Evolutionary conservation across 2,888 invertebrate species (phyloP).

Genomic region (Dysmachus trigonus): DNA sequence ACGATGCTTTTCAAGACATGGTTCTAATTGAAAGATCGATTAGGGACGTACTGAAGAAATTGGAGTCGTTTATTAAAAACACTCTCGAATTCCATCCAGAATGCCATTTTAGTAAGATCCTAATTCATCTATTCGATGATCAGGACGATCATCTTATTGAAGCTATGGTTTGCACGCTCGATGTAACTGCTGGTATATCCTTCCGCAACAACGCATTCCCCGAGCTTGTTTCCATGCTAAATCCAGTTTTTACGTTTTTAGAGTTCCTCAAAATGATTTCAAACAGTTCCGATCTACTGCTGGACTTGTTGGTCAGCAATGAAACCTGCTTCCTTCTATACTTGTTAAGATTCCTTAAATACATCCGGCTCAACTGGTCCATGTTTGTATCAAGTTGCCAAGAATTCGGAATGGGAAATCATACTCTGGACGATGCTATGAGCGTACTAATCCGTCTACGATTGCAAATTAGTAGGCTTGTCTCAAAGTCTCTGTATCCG

Average conservation of each 20-base stretch:
- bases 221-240: conserved; percentile 81
- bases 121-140: conserved; percentile 87
- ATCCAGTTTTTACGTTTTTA: conserved; percentile 86
- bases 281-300: conserved; percentile 79
- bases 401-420: conserved; percentile 64
- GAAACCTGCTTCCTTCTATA: conserved; percentile 91
- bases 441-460: conserved; percentile 81
- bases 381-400: conserved; percentile 83
- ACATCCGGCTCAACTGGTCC: conserved; percentile 83
- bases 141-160: conserved; percentile 92
- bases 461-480: conserved; percentile 82
- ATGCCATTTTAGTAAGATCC: conserved; percentile 86
- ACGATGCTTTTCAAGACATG: conserved; percentile 89
- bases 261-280: conserved; percentile 86
- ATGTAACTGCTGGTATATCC: conserved; percentile 86
- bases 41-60: conserved; percentile 80
- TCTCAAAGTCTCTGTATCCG: conserved; percentile 84
- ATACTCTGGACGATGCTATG: conserved; percentile 82
- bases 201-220: conserved; percentile 83
- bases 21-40: conserved; percentile 87
- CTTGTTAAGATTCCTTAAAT: conserved; percentile 83
- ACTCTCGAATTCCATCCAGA: conserved; percentile 87
- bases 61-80: conserved; percentile 83
- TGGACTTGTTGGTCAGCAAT: conserved; percentile 88
- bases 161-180: conserved; percentile 90